These are phyloP conservation scores for Sericinus montela DNA, from an alignment of 2,888 invertebrate genomes.

Conservation along the genomic window DNA sequence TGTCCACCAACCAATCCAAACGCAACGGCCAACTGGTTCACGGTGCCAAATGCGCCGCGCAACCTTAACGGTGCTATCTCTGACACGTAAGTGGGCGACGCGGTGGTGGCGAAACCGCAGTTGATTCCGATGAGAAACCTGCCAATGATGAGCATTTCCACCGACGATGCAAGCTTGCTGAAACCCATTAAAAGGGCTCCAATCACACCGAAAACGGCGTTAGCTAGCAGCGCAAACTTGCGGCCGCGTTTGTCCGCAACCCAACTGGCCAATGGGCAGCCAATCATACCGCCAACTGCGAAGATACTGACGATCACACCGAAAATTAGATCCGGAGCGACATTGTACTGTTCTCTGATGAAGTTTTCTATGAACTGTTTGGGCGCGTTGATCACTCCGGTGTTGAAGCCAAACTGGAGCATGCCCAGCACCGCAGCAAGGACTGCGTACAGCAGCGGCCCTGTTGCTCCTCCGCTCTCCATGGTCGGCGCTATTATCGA, in stretches of 20 bases:
- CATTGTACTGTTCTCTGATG: slow-evolving; percentile 77
- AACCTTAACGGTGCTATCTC: slow-evolving; percentile 65
- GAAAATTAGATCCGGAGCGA: slow-evolving; percentile 74
- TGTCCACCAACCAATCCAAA: slow-evolving; percentile 64
- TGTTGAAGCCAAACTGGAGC: slow-evolving; percentile 86
- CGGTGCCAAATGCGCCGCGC: slow-evolving; percentile 71
- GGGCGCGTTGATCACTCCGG: slow-evolving; percentile 85
- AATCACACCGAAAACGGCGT: slow-evolving; percentile 81
- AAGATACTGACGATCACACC: slow-evolving; percentile 86
- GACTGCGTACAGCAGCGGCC: slow-evolving; percentile 82
- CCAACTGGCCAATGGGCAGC: slow-evolving; percentile 86
- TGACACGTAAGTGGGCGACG: slow-evolving; percentile 73
- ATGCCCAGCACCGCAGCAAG: slow-evolving; percentile 83
- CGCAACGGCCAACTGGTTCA: slow-evolving; percentile 72
- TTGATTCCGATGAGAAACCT: slow-evolving; percentile 86
- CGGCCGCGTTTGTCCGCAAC: slow-evolving; percentile 84
- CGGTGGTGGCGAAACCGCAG: slow-evolving; percentile 81
- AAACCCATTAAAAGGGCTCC: slow-evolving; percentile 84
- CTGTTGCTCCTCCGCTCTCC: slow-evolving; percentile 74
- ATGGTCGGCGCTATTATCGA: slow-evolving; percentile 40
- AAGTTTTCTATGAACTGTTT: slow-evolving; percentile 81
- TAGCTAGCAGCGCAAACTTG: slow-evolving; percentile 82
- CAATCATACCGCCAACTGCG: slow-evolving; percentile 88
- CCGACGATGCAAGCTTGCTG: slow-evolving; percentile 80
- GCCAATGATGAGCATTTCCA: slow-evolving; percentile 85